Evolutionary conservation across 2,888 invertebrate genomes (phyloP), one percentile per base, ranked within the genome.

Genomic region (Galeopsomyia nigrocyanea): DNA sequence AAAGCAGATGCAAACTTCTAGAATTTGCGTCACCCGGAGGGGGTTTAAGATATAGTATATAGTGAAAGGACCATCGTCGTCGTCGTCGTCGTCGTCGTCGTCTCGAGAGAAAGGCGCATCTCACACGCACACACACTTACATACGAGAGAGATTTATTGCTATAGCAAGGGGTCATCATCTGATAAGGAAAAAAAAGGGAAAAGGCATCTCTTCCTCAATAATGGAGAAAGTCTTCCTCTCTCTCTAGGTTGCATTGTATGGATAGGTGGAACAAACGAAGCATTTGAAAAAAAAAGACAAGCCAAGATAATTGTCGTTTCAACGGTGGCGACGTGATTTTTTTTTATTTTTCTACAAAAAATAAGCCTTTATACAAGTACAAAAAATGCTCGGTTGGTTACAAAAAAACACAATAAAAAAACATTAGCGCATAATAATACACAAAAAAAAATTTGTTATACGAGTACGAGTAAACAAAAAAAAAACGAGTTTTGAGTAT

Each of bases 281-380:
- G 22, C 6, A 51, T 39, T 2, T 19, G 21, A 50, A 58, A 58
- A 6, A 6, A 19, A 69, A 21, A 57, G 51, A 5, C 39, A 31
- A n/a, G 21, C 50, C 17, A 22, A 39, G 17, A 74, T 74, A 75
- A 77, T 67, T 78, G 39, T 39, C 39, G 39, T 39, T 75, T 81
- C 78, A 83, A 85, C 86, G 86, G 86, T 86, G 86, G 86, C 85
- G 86, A 86, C 83, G 83, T 82, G 82, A 84, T 83, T 84, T 84
- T 85, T n/a, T 79, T 80, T 80, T 81, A 80, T 81, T 74, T 81
- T 80, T 83, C 82, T 83, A 84, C 82, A 85, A 85, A 86, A 84
- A 86, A 51, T 16, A 75, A 86, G 86, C 86, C 85, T 86, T 86
- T 86, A 86, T 86, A 86, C 85, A 86, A 85, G 83, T 86, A 85